These are phyloP conservation scores for Volucella inanis DNA, from an alignment of 2,888 invertebrate genomes.

Conservation along the genomic window DNA sequence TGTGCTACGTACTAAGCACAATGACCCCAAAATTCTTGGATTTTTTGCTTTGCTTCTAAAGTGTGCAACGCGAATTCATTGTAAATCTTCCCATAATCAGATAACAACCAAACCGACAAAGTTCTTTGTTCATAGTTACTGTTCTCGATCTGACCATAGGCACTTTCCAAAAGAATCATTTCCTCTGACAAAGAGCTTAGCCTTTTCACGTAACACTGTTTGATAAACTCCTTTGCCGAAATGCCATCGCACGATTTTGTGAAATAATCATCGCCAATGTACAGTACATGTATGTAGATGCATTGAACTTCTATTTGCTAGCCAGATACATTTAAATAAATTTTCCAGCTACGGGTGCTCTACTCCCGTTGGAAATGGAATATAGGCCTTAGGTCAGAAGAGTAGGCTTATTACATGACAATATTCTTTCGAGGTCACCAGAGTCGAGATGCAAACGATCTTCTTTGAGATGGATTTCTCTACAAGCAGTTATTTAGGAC, in stretches of 20 bases:
- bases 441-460: slow-evolving; percentile 55
- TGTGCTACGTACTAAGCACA: slow-evolving; percentile 12
- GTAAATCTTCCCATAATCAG: slow-evolving; percentile 49
- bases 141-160: slow-evolving; percentile 18
- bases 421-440: slow-evolving; percentile 56
- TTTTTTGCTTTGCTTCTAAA: slow-evolving; percentile 22
- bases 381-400: slow-evolving; percentile 60
- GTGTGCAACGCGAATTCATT: slow-evolving; percentile 26
- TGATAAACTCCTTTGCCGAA: slow-evolving; percentile 39
- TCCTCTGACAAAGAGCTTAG: slow-evolving; percentile 12
- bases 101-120: slow-evolving; percentile 47
- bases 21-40: slow-evolving; percentile 7
- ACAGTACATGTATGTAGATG: neutral
- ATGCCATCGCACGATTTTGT: slow-evolving; percentile 57
- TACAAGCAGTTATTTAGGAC: slow-evolving; percentile 49
- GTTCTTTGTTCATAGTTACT: slow-evolving; percentile 42
- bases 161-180: slow-evolving; percentile 36
- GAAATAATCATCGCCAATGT: slow-evolving; percentile 47
- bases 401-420: slow-evolving; percentile 58
- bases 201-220: slow-evolving; percentile 32
- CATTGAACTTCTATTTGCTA: neutral
- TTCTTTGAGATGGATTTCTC: slow-evolving; percentile 57
- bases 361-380: slow-evolving; percentile 49
- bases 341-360: slow-evolving; percentile 35
- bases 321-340: slow-evolving; percentile 47